Conservation (phyloP, 2,888 invertebrate species). For the Eupithecia centaureata region DNA sequence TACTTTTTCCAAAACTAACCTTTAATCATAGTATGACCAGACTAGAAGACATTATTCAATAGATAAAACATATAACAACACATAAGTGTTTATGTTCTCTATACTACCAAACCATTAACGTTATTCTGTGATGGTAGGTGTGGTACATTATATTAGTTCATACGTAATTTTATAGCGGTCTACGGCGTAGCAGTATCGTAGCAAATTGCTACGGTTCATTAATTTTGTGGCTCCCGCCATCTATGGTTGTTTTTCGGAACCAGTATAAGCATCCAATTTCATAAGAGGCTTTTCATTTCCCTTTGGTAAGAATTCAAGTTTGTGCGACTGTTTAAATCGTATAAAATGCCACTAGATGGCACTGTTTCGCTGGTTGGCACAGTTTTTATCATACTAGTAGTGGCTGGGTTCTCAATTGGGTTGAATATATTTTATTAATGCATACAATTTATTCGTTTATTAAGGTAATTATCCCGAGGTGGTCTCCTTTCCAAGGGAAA, state of each 20-base stretch:
- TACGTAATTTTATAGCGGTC: not conserved
- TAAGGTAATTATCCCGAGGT: no score
- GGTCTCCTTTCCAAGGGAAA: no score
- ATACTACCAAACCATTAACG: no score
- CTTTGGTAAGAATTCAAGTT: not conserved
- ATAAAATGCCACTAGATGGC: slow-evolving; percentile 29
- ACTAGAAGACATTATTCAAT: not conserved
- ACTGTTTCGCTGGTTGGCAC: no score
- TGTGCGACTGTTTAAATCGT: not conserved
- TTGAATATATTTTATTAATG: not conserved
- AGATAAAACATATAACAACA: not conserved
- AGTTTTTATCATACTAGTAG: no score
- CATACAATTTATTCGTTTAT: no score
- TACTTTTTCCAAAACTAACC: no score
- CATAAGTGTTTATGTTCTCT: not conserved
- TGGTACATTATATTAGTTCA: no score
- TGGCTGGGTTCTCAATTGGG: not conserved
- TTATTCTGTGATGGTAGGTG: no score
- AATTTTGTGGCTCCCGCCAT: slow-evolving; percentile 12
- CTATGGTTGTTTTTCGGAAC: slow-evolving; percentile 20
- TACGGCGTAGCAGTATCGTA: slow-evolving; percentile 18
- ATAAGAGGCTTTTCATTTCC: not conserved
- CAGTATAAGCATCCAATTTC: not conserved
- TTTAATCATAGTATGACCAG: no score
- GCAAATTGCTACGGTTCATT: slow-evolving; percentile 6